These are phyloP conservation scores for Clarias magur DNA, from an alignment of 2,113 vertebrate species.

Conservation along the genomic window DNA sequence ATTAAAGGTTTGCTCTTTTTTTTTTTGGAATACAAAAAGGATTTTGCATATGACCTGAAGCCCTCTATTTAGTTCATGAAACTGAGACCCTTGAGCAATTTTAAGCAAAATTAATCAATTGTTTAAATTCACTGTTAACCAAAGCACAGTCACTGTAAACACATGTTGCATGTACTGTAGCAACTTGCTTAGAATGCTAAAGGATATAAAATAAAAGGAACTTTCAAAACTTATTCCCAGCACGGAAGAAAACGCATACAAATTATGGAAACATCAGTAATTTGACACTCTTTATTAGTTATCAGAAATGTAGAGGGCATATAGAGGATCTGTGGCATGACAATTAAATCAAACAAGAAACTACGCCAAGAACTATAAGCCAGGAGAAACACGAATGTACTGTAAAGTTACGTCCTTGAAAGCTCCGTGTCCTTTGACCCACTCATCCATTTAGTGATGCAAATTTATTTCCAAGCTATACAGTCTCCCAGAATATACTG, in stretches of 20 bases:
- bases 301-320: background rate
- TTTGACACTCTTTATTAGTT: background rate
- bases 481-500: conserved; percentile 28
- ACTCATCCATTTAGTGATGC: conserved; percentile 35
- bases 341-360: background rate
- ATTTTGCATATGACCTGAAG: background rate
- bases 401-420: conserved; percentile 14
- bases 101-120: background rate
- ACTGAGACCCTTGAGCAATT: background rate
- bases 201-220: background rate
- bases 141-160: background rate
- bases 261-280: background rate
- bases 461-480: conserved; percentile 39
- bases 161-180: too few relatives aligned
- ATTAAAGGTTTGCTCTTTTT: too few relatives aligned
- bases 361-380: conserved; percentile 1
- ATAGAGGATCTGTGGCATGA: background rate
- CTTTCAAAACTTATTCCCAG: background rate
- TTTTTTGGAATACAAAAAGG: background rate
- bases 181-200: too few relatives aligned
- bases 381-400: background rate
- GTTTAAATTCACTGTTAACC: background rate
- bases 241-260: background rate
- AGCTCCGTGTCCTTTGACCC: conserved; percentile 21
- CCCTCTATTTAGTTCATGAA: background rate